A percentile compares a stretch with the other conserved stretches of the same genome.
Conservation (phyloP, 2,888 invertebrate genomes). For the Caenorhabditis auriculariae region DNA sequence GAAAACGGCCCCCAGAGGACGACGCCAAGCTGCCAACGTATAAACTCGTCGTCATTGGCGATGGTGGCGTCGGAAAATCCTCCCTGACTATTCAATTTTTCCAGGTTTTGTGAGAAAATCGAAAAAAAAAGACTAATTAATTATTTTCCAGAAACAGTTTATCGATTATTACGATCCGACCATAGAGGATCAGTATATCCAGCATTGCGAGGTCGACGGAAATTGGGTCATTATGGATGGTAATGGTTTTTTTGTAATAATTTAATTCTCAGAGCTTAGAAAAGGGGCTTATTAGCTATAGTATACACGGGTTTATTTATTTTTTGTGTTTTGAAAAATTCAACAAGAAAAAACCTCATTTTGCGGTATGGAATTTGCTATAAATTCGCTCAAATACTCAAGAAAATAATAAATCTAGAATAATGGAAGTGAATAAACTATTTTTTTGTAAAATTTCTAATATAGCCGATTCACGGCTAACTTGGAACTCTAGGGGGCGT, state of each 20-base stretch:
- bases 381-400: too few relatives aligned
- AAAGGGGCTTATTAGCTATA: not conserved
- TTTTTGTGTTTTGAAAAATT: too few relatives aligned
- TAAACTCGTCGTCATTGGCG: slow-evolving; percentile 56
- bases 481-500: too few relatives aligned
- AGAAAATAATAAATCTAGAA: too few relatives aligned
- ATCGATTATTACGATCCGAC: slow-evolving; percentile 94
- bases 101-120: slow-evolving; percentile 68
- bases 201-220: slow-evolving; percentile 88
- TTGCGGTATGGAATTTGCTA: too few relatives aligned
- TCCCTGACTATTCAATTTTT: slow-evolving; percentile 96
- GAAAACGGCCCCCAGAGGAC: slow-evolving; percentile 54
- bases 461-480: too few relatives aligned
- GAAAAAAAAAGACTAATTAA: not conserved
- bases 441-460: too few relatives aligned
- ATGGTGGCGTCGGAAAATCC: slow-evolving; percentile 73
- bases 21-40: slow-evolving; percentile 55
- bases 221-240: slow-evolving; percentile 71
- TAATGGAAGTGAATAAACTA: too few relatives aligned
- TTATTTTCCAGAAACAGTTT: slow-evolving; percentile 74
- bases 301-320: too few relatives aligned
- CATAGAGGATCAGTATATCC: slow-evolving; percentile 90
- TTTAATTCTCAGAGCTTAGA: not conserved
- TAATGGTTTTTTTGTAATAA: slow-evolving; percentile 10
- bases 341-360: too few relatives aligned